These are phyloP conservation scores for Danio aesculapii DNA, from an alignment of 2,797 vertebrate genomes.

Conservation along the genomic window DNA sequence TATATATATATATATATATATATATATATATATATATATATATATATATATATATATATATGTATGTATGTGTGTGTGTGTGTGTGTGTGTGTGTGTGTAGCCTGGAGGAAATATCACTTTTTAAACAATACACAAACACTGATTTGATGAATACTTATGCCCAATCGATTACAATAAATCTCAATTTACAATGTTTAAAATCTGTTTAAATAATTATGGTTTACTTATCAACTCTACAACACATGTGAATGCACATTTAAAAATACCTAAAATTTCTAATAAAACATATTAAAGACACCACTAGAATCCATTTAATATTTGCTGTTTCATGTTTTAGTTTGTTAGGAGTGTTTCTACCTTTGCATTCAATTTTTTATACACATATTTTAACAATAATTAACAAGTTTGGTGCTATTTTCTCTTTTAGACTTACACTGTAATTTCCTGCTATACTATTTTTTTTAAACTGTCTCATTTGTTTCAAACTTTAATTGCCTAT, in stretches of 20 bases:
- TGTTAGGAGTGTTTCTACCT: neutral
- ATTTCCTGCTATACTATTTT: neutral
- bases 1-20: no score
- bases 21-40: no score
- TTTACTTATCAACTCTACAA: neutral
- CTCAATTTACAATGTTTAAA: no score
- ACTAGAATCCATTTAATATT: neutral
- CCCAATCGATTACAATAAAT: neutral
- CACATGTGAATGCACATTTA: neutral
- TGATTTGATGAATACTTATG: neutral
- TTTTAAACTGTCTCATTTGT: neutral
- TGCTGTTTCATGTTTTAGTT: neutral
- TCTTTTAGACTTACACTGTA: neutral
- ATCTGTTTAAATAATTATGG: neutral
- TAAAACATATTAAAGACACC: neutral
- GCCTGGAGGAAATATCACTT: neutral
- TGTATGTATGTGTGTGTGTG: no score
- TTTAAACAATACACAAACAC: neutral
- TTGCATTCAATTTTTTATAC: neutral
- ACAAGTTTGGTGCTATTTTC: neutral
- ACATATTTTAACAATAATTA: neutral
- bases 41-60: no score
- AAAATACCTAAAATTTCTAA: neutral
- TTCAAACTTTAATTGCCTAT: neutral
- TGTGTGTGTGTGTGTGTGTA: neutral